Evolutionary conservation across 2,888 invertebrate genomes (phyloP).

Genomic region (Eilema caniola): DNA sequence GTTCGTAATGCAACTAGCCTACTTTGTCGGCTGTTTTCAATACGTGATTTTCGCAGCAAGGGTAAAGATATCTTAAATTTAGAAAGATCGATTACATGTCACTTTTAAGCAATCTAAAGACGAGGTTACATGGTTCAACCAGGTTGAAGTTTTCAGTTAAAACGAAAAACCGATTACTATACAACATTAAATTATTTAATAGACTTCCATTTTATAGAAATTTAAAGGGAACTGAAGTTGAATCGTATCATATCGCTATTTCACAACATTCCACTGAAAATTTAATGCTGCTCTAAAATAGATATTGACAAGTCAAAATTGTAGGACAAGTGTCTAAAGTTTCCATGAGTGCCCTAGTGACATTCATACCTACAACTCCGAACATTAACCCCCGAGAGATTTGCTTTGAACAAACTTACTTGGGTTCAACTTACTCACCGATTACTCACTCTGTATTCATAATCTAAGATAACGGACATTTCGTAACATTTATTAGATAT

Average conservation of each 20-base stretch:
- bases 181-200: background rate
- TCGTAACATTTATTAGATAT: slow-evolving; percentile 53
- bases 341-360: slow-evolving; percentile 26
- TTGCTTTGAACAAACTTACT: slow-evolving; percentile 38
- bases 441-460: slow-evolving; percentile 39
- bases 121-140: background rate
- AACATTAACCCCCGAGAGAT: slow-evolving; percentile 33
- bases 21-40: slow-evolving; percentile 44
- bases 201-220: background rate
- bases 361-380: slow-evolving; percentile 33
- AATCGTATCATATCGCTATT: background rate
- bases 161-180: background rate
- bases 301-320: slow-evolving; percentile 30
- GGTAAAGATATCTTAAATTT: slow-evolving; percentile 40
- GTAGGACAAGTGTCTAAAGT: slow-evolving; percentile 41
- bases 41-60: slow-evolving; percentile 46
- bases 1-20: slow-evolving; percentile 57
- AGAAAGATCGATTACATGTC: slow-evolving; percentile 40
- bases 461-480: slow-evolving; percentile 47
- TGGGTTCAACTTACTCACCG: slow-evolving; percentile 32
- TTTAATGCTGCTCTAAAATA: slow-evolving; percentile 23
- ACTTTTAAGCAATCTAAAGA: slow-evolving; percentile 22
- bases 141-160: background rate
- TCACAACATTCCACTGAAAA: slow-evolving; percentile 27
- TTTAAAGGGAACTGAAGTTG: background rate